phyloP scores from a whole-genome alignment of 2,888 invertebrate species.

The Lagria hirta region DNA sequence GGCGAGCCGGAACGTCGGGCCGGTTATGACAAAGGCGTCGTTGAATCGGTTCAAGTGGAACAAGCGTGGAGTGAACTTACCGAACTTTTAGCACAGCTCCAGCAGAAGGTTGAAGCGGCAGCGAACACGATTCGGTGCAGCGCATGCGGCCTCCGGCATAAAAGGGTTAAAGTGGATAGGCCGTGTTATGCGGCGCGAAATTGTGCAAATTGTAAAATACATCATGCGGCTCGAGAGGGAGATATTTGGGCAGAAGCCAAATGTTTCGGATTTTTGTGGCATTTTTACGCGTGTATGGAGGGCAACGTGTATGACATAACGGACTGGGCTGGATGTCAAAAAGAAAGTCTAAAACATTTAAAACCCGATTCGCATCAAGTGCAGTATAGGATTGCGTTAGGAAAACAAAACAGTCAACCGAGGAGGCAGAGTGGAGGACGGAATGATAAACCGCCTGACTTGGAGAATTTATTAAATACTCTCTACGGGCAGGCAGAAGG shows the following conservation, averaged over 20 bases:
- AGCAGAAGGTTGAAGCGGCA: slow-evolving; percentile 92
- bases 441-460: slow-evolving; percentile 72
- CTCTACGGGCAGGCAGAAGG: slow-evolving; percentile 68
- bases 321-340: slow-evolving; percentile 96
- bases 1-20: slow-evolving; percentile 75
- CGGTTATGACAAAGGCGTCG: slow-evolving; percentile 56
- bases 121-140: slow-evolving; percentile 94
- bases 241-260: slow-evolving; percentile 94
- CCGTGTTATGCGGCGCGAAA: slow-evolving; percentile 90
- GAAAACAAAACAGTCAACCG: slow-evolving; percentile 56
- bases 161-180: slow-evolving; percentile 80
- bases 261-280: slow-evolving; percentile 86
- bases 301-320: slow-evolving; percentile 94
- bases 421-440: slow-evolving; percentile 39
- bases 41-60: slow-evolving; percentile 78
- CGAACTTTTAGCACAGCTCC: slow-evolving; percentile 82
- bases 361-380: slow-evolving; percentile 90
- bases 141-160: slow-evolving; percentile 89
- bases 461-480: slow-evolving; percentile 80
- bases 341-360: slow-evolving; percentile 74
- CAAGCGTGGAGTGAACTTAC: slow-evolving; percentile 85
- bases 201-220: slow-evolving; percentile 86
- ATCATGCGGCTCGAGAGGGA: slow-evolving; percentile 90
- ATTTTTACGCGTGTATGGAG: slow-evolving; percentile 96
- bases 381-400: slow-evolving; percentile 82